Percentiles rank a stretch among this genome's conserved stretches.
Conservation (phyloP, 2,113 vertebrate species). For the Limnothrissa miodon region DNA sequence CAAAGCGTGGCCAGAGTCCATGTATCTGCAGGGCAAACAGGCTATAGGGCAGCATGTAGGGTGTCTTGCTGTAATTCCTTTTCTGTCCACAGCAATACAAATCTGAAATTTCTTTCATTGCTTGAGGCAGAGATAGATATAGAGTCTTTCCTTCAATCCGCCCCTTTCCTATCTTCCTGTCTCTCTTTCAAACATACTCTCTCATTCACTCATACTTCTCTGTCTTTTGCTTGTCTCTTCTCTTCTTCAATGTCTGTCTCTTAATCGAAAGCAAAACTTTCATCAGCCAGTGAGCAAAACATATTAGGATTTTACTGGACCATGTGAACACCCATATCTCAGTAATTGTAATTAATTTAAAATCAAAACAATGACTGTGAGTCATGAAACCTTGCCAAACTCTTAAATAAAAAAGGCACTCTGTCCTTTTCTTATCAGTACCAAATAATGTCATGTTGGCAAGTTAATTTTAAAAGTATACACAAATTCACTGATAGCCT, state of each 20-base stretch:
- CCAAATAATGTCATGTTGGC: background rate
- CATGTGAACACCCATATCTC: slow-evolving; percentile 2
- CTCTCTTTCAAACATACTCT: background rate
- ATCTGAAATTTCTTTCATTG: background rate
- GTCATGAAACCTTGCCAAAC: background rate
- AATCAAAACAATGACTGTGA: background rate
- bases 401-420: background rate
- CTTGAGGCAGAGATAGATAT: background rate
- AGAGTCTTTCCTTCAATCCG: background rate
- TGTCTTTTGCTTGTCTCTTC: background rate
- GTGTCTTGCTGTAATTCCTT: background rate
- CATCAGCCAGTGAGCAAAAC: background rate
- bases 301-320: background rate
- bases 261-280: background rate
- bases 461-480: background rate
- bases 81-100: background rate
- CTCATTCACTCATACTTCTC: background rate
- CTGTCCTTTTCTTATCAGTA: background rate
- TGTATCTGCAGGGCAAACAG: background rate
- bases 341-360: background rate
- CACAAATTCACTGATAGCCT: background rate
- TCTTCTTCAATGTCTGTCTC: slow-evolving; percentile 7
- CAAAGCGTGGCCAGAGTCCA: slow-evolving; percentile 24
- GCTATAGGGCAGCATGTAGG: background rate
- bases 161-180: background rate